Evolutionary conservation across 1,140 invertebrate genomes (phyloP).

Genomic region (Musca domestica): DNA sequence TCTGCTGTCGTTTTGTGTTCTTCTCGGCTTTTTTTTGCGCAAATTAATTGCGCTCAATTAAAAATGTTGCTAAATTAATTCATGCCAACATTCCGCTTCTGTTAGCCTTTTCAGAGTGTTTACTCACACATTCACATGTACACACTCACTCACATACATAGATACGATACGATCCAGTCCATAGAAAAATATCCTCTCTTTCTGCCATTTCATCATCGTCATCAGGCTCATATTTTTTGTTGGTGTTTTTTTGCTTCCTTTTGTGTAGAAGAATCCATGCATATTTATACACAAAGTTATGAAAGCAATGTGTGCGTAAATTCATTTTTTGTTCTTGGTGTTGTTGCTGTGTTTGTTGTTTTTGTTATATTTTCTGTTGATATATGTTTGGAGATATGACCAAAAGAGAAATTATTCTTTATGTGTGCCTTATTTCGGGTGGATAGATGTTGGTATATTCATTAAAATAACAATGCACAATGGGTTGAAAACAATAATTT

Average conservation of each 20-base stretch:
- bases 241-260: too few species aligned
- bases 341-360: background rate
- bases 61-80: constrained; percentile 55
- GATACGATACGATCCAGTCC: too few species aligned
- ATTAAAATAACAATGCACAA: background rate
- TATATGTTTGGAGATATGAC: background rate
- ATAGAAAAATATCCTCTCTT: too few species aligned
- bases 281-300: background rate
- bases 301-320: background rate
- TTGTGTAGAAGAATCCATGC: too few species aligned
- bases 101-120: too few species aligned
- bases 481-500: background rate
- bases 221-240: too few species aligned
- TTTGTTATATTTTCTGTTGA: background rate
- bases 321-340: background rate
- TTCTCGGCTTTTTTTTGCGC: background rate
- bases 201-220: too few species aligned
- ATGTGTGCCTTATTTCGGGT: too few species aligned
- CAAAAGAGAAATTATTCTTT: too few species aligned
- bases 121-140: too few species aligned
- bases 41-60: constrained; percentile 54
- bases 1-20: too few species aligned
- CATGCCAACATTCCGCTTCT: constrained; percentile 31
- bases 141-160: too few species aligned
- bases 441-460: background rate